Evolutionary conservation across 1,140 invertebrate genomes (phyloP).

Genomic region (Temnothorax curvispinosus): DNA sequence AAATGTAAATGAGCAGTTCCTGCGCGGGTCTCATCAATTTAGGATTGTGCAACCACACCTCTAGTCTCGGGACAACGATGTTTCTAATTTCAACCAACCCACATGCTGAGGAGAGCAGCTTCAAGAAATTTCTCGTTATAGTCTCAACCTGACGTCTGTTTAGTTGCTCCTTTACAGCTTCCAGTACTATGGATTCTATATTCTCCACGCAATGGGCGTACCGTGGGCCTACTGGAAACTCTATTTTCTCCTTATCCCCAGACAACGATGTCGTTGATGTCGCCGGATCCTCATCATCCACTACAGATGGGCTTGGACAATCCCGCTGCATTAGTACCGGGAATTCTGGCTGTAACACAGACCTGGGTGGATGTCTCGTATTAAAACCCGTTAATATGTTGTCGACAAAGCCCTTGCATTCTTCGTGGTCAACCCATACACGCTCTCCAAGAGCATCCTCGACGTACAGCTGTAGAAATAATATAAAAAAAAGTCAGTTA

Average conservation of each 20-base stretch:
- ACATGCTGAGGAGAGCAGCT: conserved; percentile 93
- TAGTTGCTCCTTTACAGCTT: conserved; percentile 95
- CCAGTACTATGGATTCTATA: conserved; percentile 94
- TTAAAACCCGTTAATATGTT: conserved; percentile 96
- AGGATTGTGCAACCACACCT: conserved; percentile 98
- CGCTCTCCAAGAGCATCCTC: conserved; percentile 97
- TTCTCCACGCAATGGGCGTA: conserved; percentile 89
- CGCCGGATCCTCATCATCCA: conserved; percentile 87
- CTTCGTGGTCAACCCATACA: conserved; percentile 96
- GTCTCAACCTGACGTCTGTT: conserved; percentile 94
- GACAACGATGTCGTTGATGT: conserved; percentile 77
- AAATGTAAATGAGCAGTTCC: conserved; percentile 96
- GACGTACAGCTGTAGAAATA: conserved; percentile 91
- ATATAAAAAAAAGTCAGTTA: neutral
- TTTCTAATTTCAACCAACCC: conserved; percentile 95
- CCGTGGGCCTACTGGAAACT: conserved; percentile 86
- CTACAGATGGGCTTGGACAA: conserved; percentile 85
- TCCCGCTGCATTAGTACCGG: conserved; percentile 84
- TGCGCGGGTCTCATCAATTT: conserved; percentile 96
- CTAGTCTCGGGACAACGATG: conserved; percentile 93
- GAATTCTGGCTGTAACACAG: conserved; percentile 87
- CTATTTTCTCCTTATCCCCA: conserved; percentile 85
- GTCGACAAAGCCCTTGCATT: conserved; percentile 96
- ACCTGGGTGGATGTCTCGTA: conserved; percentile 91
- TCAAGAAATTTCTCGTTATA: conserved; percentile 95